Evolutionary conservation across 2,888 invertebrate species (phyloP).

Genomic region (Scrobipalpa costella): DNA sequence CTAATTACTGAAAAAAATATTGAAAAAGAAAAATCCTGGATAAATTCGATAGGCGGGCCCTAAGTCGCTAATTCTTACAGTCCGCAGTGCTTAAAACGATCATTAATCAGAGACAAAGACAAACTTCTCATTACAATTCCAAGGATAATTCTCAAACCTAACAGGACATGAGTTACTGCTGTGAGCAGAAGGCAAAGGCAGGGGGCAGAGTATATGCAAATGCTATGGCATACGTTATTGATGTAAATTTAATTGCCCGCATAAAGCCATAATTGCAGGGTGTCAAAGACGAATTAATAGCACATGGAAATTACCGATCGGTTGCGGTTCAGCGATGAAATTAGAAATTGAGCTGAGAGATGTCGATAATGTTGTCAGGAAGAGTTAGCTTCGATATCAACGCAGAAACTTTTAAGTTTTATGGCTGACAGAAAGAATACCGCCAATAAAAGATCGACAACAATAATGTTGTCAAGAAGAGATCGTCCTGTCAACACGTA

Average conservation of each 20-base stretch:
- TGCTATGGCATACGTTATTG: constrained; percentile 51
- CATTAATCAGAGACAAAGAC: constrained; percentile 14
- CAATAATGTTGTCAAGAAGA: too few species aligned
- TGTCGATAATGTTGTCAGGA: constrained; percentile 6
- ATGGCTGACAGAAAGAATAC: too few species aligned
- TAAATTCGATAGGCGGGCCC: not conserved
- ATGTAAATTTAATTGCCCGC: constrained; percentile 58
- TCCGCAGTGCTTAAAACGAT: constrained; percentile 1
- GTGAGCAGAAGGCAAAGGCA: constrained; percentile 17
- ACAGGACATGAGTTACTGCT: constrained; percentile 32
- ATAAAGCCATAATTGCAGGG: constrained; percentile 47
- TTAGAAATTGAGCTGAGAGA: constrained; percentile 19
- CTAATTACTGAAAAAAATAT: not conserved
- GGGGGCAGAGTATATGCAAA: constrained; percentile 43
- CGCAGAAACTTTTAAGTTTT: not conserved
- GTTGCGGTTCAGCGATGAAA: constrained; percentile 25
- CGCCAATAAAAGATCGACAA: too few species aligned
- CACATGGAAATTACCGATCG: constrained; percentile 41
- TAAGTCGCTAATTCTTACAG: not conserved
- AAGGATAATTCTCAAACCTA: constrained; percentile 21
- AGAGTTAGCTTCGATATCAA: not conserved
- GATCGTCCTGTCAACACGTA: too few species aligned
- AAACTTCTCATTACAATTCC: constrained; percentile 12
- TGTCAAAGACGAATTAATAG: constrained; percentile 58
- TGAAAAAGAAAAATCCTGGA: not conserved